These are phyloP conservation scores for Orientallactaga sibirica DNA, from an alignment of 2,797 vertebrate species.

Conservation along the genomic window DNA sequence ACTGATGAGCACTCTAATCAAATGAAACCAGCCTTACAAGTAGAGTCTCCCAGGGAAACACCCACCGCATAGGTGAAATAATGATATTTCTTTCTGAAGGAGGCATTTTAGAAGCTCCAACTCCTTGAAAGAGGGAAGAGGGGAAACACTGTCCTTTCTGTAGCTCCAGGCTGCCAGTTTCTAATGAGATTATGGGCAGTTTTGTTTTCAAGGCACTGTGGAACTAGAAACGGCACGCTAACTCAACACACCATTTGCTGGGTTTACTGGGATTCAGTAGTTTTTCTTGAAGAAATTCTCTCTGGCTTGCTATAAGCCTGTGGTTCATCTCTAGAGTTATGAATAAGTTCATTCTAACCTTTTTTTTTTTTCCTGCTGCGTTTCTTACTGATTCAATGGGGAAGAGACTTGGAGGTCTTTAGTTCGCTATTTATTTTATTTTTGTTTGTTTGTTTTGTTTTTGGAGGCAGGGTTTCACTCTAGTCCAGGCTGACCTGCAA, in stretches of 20 bases:
- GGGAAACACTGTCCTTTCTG: background rate
- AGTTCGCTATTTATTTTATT: background rate
- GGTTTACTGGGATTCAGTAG: conserved; percentile 41
- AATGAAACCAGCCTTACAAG: conserved; percentile 63
- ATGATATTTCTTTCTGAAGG: conserved; percentile 47
- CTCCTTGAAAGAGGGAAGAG: background rate
- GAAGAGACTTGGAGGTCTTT: conserved; percentile 38
- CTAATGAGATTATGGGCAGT: conserved; percentile 5
- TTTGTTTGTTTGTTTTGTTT: no score
- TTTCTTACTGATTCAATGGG: background rate
- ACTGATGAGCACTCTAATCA: conserved; percentile 50
- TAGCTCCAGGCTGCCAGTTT: background rate
- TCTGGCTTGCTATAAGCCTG: conserved; percentile 8
- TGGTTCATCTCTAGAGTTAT: conserved; percentile 18
- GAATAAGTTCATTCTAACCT: conserved; percentile 6
- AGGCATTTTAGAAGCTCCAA: background rate
- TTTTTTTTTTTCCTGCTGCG: background rate
- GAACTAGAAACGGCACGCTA: conserved; percentile 14
- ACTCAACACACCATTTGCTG: conserved; percentile 13
- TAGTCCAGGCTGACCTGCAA: no score
- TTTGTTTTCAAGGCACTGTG: conserved; percentile 43
- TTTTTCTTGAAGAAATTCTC: conserved; percentile 25
- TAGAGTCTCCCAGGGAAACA: conserved; percentile 39
- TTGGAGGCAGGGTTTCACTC: no score
- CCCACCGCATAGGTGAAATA: conserved; percentile 48